These are phyloP conservation scores for Stenolophus ochropezus DNA, from an alignment of 2,888 invertebrate species.

Conservation along the genomic window DNA sequence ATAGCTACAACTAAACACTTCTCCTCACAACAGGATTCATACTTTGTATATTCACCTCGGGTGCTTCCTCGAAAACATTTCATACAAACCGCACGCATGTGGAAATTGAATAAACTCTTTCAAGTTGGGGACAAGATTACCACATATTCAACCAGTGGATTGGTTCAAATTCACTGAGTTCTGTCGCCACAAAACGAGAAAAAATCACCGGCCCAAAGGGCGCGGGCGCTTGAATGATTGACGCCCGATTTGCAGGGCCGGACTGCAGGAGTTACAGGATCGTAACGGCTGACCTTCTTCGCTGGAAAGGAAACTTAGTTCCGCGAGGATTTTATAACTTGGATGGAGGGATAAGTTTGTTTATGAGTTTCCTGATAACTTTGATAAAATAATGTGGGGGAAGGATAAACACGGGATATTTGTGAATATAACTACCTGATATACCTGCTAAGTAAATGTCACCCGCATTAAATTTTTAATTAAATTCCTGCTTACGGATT, in stretches of 20 bases:
- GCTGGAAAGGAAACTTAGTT: neutral
- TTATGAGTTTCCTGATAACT: neutral
- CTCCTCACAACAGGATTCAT: slow-evolving; percentile 1
- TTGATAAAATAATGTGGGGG: neutral
- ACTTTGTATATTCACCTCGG: slow-evolving; percentile 7
- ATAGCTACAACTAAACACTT: slow-evolving; percentile 11
- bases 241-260: slow-evolving; percentile 21
- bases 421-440: too few species aligned
- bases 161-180: slow-evolving; percentile 39
- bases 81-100: neutral
- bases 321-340: neutral
- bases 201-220: slow-evolving; percentile 20
- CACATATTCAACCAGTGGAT: slow-evolving; percentile 46
- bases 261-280: neutral
- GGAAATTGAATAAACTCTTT: slow-evolving; percentile 51
- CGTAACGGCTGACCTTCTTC: neutral
- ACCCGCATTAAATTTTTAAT: too few species aligned
- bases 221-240: slow-evolving; percentile 45
- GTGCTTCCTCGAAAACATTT: slow-evolving; percentile 19
- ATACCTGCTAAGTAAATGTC: too few species aligned
- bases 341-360: neutral
- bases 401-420: too few species aligned
- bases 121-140: slow-evolving; percentile 36
- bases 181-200: slow-evolving; percentile 17
- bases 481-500: too few species aligned